These are phyloP conservation scores for Mellilla xanthometata DNA, from an alignment of 2,888 invertebrate species.

Conservation along the genomic window DNA sequence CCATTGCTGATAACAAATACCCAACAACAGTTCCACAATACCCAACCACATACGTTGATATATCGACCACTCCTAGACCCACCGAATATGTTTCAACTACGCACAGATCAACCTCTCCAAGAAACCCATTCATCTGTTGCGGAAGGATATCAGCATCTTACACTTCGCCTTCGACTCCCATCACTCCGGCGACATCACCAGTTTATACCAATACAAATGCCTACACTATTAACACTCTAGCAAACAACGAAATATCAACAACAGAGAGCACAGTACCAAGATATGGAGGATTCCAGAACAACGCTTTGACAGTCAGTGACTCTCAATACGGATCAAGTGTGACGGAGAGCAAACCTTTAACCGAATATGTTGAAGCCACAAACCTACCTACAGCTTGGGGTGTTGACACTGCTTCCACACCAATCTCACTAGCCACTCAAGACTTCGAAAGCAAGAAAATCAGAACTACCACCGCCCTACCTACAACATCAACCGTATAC, in stretches of 20 bases:
- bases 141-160: conserved; percentile 74
- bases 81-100: conserved; percentile 49
- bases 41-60: conserved; percentile 35
- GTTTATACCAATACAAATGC: conserved; percentile 70
- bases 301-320: conserved; percentile 50
- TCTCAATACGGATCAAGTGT: conserved; percentile 74
- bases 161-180: conserved; percentile 59
- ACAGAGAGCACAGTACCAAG: conserved; percentile 55
- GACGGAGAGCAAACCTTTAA: conserved; percentile 69
- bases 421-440: conserved; percentile 50
- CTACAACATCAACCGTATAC: conserved; percentile 60
- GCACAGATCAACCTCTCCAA: conserved; percentile 49
- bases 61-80: conserved; percentile 36
- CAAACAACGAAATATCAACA: conserved; percentile 50
- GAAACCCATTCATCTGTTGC: conserved; percentile 67
- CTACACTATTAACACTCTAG: conserved; percentile 48
- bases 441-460: conserved; percentile 71
- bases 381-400: conserved; percentile 74
- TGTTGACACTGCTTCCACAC: conserved; percentile 56
- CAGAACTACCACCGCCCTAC: conserved; percentile 48
- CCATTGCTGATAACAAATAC: conserved; percentile 6
- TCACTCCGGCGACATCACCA: conserved; percentile 51
- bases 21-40: conserved; percentile 17
- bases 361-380: conserved; percentile 70
- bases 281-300: conserved; percentile 73